These are phyloP conservation scores for Cyrtodaria siliqua DNA, from an alignment of 2,888 invertebrate genomes.

Conservation along the genomic window DNA sequence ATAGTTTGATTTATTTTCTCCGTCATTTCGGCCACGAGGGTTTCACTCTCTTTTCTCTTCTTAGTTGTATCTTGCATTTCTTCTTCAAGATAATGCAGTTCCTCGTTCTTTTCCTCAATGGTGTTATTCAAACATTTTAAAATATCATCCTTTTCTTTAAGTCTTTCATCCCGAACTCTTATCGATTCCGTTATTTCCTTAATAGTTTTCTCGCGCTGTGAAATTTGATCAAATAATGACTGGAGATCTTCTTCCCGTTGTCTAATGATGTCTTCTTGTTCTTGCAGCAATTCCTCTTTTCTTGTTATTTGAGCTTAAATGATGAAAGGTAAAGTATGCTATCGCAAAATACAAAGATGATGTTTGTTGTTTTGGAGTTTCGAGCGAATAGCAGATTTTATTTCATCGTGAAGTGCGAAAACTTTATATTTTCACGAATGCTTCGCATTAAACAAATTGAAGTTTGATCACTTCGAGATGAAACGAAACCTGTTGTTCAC, in stretches of 20 bases:
- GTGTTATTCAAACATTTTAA: constrained; percentile 74
- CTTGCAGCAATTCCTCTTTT: constrained; percentile 76
- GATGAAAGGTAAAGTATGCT: no score
- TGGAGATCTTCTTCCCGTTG: constrained; percentile 73
- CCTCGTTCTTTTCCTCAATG: constrained; percentile 75
- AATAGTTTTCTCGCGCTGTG: constrained; percentile 74
- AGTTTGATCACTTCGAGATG: no score
- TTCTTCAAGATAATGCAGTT: constrained; percentile 77
- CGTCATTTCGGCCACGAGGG: constrained; percentile 66
- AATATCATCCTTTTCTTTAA: constrained; percentile 82
- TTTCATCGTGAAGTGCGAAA: no score
- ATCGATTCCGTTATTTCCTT: constrained; percentile 76
- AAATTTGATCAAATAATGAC: constrained; percentile 76
- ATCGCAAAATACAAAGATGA: no score
- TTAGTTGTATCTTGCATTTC: constrained; percentile 72
- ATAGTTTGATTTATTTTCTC: constrained; percentile 60
- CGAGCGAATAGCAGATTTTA: no score
- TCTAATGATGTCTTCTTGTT: constrained; percentile 74
- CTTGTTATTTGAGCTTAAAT: constrained; percentile 63
- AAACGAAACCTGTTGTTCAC: no score
- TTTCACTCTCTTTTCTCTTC: constrained; percentile 75
- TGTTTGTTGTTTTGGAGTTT: no score
- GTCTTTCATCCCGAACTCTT: constrained; percentile 78
- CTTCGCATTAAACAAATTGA: no score
- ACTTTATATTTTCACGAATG: no score